Percentiles rank a stretch among this genome's conserved stretches.
Conservation (phyloP, 2,888 invertebrate species). For the Cantharis lateralis region DNA sequence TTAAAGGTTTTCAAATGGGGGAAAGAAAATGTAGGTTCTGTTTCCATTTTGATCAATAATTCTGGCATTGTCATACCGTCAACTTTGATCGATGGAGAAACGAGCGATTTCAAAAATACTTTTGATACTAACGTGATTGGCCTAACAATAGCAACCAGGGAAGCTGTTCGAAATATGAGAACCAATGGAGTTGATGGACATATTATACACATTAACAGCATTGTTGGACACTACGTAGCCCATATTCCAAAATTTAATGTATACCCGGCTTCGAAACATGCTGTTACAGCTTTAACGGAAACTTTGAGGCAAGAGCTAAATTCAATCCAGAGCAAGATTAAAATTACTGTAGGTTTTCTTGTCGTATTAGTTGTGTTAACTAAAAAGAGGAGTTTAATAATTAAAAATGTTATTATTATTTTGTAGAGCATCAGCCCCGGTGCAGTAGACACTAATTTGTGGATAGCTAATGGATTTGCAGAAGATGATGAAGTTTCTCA, state of each 20-base stretch:
- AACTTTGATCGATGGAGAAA: not conserved
- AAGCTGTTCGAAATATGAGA: not conserved
- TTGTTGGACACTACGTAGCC: not conserved
- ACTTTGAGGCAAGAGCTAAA: not conserved
- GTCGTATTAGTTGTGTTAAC: no score
- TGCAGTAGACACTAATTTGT: not conserved
- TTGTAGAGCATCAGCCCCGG: not conserved
- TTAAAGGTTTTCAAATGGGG: not conserved
- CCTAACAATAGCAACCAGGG: not conserved
- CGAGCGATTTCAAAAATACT: not conserved
- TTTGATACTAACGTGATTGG: not conserved
- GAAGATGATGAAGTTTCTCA: no score
- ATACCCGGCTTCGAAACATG: not conserved
- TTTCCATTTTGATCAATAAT: not conserved
- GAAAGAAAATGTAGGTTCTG: not conserved
- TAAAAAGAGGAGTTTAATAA: no score
- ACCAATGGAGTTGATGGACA: not conserved
- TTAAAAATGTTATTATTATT: no score
- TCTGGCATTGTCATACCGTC: not conserved
- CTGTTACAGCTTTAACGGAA: not conserved
- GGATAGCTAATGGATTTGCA: not conserved
- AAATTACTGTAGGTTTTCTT: not conserved
- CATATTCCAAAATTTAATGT: not conserved
- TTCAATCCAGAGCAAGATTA: not conserved
- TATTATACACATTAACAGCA: not conserved